phyloP scores from a whole-genome alignment of 2,113 vertebrate species.

The Hemiprocne comata region DNA sequence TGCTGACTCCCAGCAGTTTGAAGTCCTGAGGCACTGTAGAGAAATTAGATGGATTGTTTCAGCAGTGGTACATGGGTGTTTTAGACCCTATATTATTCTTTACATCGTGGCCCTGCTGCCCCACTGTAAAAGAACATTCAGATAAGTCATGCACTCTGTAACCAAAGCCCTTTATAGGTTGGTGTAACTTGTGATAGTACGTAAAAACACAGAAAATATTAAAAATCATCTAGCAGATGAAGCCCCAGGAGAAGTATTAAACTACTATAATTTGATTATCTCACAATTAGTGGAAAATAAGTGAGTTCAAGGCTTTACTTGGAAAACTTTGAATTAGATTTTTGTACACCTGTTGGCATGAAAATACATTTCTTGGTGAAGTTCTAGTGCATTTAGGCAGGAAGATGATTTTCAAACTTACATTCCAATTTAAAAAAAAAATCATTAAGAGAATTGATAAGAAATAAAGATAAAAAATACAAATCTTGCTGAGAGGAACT shows the following conservation, averaged over 20 bases:
- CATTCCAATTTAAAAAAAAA: background rate
- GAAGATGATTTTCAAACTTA: background rate
- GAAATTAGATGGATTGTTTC: background rate
- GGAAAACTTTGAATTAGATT: background rate
- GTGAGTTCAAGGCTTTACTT: background rate
- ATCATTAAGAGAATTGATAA: background rate
- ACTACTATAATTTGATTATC: background rate
- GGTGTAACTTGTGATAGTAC: background rate
- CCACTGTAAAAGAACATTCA: background rate
- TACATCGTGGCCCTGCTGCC: background rate
- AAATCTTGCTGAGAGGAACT: background rate
- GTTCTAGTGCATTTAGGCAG: background rate
- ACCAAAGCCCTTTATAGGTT: background rate
- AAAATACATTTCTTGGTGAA: background rate
- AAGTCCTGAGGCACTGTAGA: background rate
- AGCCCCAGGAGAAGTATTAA: background rate
- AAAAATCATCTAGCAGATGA: background rate
- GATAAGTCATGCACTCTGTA: background rate
- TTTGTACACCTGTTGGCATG: background rate
- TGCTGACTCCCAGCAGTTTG: background rate
- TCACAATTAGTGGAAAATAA: background rate
- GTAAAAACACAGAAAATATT: background rate
- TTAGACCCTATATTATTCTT: background rate
- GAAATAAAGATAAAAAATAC: background rate
- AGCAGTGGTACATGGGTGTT: background rate